A percentile compares a stretch with the other conserved stretches of the same genome.
phyloP scores from a whole-genome alignment of 2,797 vertebrate species.

The Sebastolobus alascanus region DNA sequence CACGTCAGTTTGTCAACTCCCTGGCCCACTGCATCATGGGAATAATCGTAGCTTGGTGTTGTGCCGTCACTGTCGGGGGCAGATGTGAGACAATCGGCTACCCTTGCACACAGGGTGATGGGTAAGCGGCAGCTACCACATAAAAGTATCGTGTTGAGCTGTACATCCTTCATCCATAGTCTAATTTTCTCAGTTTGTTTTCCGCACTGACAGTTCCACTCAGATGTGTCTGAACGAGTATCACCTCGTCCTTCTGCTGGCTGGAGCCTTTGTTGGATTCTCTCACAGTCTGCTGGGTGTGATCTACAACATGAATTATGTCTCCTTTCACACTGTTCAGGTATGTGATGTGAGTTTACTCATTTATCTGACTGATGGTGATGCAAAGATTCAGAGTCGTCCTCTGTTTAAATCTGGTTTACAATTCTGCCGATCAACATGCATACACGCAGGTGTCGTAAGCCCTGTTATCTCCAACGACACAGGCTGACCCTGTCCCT shows the following conservation, averaged over 20 bases:
- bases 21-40: conserved; percentile 90
- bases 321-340: conserved; percentile 94
- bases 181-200: conserved; percentile 13
- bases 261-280: conserved; percentile 93
- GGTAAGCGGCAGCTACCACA: conserved; percentile 80
- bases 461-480: background rate
- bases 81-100: conserved; percentile 87
- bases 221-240: conserved; percentile 92
- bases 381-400: background rate
- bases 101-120: conserved; percentile 82
- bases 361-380: background rate
- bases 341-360: conserved; percentile 74
- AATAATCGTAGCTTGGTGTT: conserved; percentile 92
- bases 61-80: conserved; percentile 88
- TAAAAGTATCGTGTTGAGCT: background rate
- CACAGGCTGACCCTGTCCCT: background rate
- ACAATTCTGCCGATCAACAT: background rate
- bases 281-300: conserved; percentile 93
- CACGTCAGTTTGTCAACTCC: conserved; percentile 90
- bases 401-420: background rate
- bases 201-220: conserved; percentile 23
- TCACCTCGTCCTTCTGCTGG: conserved; percentile 91
- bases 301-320: conserved; percentile 93
- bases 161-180: background rate
- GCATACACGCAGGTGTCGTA: background rate